Base-by-base conservation (phyloP, 2,113 vertebrate genomes). In the Malurus elegans region DNA sequence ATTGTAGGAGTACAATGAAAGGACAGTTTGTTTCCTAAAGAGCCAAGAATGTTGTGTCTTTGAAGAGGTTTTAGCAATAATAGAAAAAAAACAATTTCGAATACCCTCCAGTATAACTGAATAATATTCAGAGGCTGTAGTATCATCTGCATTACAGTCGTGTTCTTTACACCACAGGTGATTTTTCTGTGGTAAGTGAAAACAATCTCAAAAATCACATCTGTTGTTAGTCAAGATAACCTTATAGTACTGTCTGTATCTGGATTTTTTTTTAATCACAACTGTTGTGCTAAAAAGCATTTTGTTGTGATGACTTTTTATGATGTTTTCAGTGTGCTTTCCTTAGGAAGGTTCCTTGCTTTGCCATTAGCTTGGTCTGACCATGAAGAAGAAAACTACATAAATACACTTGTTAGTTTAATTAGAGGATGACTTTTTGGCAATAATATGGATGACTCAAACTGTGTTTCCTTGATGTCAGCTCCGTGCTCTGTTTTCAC, bases 41-140 rank as follows among this genome's bases (percentile, higher is more conserved):
- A 70, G 42, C 12, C 47, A 70, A 86, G 45, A 90, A 83, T n/a
- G 17, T 71, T 92, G 36, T 60, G 11, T 73, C 44, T 91, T 86
- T 87, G 76, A 91, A 86, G 84, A 67, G 34, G 44, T 70, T 94
- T 95, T 31, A 34, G n/a, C 84, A 81, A 89, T 91, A 54, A 80
- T 17, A 71, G 47, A 26, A 84, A 73, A 73, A 54, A 88, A 65
- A 2, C 47, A 84, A 32, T 40, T 36, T 54, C 1, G 29, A n/a
- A 84, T 75, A 64, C n/a, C 11, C 19, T 88, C 10, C 42, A 50
- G 42, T 76, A 23, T 54, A 90, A 69, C 45, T 56, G 44, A 57
- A 69, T 53, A 48, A 28, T 56, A n/a, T n/a, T 90, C 64, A 44
- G 45, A 4, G 2, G 23, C n/a, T 71, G 36, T 67, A 61, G 53